These are phyloP conservation scores for Gallinago solitaria DNA, from an alignment of 2,797 vertebrate species.

Conservation along the genomic window DNA sequence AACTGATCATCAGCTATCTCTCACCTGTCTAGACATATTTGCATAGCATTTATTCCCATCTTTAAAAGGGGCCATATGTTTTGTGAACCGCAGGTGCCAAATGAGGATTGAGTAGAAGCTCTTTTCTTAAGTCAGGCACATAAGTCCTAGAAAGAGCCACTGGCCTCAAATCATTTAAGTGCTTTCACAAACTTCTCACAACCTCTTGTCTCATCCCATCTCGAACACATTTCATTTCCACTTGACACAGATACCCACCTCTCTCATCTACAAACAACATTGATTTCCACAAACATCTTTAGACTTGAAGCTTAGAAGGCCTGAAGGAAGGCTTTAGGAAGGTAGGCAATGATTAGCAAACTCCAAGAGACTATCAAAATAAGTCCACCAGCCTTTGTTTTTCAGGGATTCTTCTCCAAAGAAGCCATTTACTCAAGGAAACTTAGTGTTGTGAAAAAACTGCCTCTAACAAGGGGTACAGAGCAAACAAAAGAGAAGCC, in stretches of 20 bases:
- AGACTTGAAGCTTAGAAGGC: neutral
- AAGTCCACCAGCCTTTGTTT: neutral
- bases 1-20: neutral
- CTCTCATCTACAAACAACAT: neutral
- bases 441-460: neutral
- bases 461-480: neutral
- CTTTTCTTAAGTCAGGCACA: neutral
- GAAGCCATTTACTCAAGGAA: neutral
- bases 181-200: neutral
- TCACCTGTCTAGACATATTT: constrained; percentile 33
- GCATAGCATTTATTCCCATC: neutral
- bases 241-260: neutral
- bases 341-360: neutral
- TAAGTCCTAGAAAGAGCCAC: neutral
- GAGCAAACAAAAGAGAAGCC: neutral
- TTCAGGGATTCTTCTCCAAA: neutral
- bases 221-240: neutral
- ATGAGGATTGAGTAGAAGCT: neutral
- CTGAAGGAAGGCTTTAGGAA: neutral
- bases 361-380: neutral
- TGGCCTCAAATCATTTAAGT: neutral
- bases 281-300: neutral
- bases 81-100: neutral
- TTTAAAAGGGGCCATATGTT: neutral
- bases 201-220: neutral